A percentile compares a stretch with the other conserved stretches of the same genome.
These are phyloP conservation scores for Linurgus olivaceus DNA, from an alignment of 2,797 vertebrate species.

Conservation along the genomic window DNA sequence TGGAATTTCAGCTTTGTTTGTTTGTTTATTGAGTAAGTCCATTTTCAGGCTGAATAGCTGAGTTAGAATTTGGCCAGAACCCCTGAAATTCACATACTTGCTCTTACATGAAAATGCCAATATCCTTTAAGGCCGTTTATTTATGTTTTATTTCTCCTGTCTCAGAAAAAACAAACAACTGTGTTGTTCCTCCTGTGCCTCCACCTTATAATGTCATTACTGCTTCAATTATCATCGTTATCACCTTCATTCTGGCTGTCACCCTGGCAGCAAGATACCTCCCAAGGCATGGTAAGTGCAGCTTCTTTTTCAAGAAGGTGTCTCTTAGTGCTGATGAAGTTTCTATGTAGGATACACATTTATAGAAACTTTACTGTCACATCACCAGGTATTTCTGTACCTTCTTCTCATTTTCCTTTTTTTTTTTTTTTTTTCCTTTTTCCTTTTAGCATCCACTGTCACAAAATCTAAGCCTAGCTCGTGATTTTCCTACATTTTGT, in stretches of 20 bases:
- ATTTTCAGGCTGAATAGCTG: neutral
- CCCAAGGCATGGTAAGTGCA: conserved; percentile 34
- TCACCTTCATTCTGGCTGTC: conserved; percentile 25
- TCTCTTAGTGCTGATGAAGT: neutral
- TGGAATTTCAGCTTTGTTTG: neutral
- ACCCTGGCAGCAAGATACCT: conserved; percentile 13
- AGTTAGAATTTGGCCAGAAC: neutral
- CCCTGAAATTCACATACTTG: neutral
- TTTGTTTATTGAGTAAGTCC: neutral
- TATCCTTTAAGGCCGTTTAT: neutral
- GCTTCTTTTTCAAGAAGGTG: neutral
- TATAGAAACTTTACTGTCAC: neutral
- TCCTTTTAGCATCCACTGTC: neutral
- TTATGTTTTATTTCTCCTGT: conserved; percentile 9
- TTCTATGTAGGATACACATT: neutral
- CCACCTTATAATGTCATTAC: conserved; percentile 7
- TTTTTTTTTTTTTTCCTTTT: neutral
- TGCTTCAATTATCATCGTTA: conserved; percentile 34
- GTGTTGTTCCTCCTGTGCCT: neutral
- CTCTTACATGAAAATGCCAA: neutral
- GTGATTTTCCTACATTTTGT: neutral
- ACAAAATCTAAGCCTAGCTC: neutral
- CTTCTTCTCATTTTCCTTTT: conserved; percentile 12
- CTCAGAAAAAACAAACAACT: conserved; percentile 6
- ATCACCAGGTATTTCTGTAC: neutral